Evolutionary conservation across 1,140 invertebrate genomes (phyloP), one percentile per base, ranked within the genome.

Genomic region (Diorhabda carinulata): DNA sequence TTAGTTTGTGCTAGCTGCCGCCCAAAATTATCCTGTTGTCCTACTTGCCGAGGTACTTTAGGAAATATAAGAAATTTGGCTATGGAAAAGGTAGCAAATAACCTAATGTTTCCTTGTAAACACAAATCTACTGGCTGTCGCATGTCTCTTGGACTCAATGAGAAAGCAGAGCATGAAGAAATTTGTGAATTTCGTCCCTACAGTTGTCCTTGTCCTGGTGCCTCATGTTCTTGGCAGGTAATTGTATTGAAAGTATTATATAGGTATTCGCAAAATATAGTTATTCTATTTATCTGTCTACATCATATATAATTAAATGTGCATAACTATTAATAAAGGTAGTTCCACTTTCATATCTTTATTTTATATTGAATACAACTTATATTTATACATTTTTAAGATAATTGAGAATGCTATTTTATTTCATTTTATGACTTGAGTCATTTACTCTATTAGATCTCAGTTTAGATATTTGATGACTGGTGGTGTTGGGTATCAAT

Each of bases 21-120:
- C 75, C 95, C 96, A 57, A 99, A 99, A 83, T 87, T 99, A 66
- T 92, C 91, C 61, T 96, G 94, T 81, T 99, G 98, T 84, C 98
- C 98, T 44, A 99, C 97, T 61, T 99, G 98, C 81, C 88, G 98
- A 71, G 97, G 97, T 64, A 95, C 96, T 56, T 86, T 99, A 79
- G 96, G 96, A 68, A 98, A 98, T 82, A 98, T 99, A 77, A 87
- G 97, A 70, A 99, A 99, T 83, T 84, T 99, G 77, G 96, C 96
- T 41, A 99, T 99, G 97, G 98, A 99, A 80, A 98, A 98, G 82
- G 96, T 99, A 4, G 98, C 98, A 5, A 93, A 92, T 70, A 98
- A 97, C 75, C 93, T 99, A 3, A 92, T 96, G 87, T 99, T 99
- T 80, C 97, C 98, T 0, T 99, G 98, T 84, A 98, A 98, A 85